Base-by-base conservation (phyloP, 2,888 invertebrate species). In the Ligdia adustata region DNA sequence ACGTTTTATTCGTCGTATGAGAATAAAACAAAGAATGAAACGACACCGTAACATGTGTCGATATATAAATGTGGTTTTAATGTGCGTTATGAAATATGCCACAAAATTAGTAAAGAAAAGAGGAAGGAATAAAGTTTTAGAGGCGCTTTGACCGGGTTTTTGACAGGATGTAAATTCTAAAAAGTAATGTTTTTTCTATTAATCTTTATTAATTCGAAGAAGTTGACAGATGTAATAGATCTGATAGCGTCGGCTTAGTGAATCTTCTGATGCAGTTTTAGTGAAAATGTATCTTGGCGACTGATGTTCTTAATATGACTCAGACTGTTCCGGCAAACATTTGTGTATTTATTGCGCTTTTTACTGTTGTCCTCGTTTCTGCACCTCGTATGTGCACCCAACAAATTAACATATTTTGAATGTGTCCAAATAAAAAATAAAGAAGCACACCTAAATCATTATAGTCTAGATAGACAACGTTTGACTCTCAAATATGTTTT, bases 111-210 rank as follows among this genome's bases (percentile, higher is more conserved):
- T 42, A 4, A 29, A 26, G 37, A 41, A 50, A 50, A 53, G 15
- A 42, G 53, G 58, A 55, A 54, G 55, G 42, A 41, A 54, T 55
- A 49, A 53, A 55, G 43, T 34, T 49, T 53, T 44, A 49, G 45
- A 42, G 49, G 35, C 42, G 26, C 31, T 28, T 26, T 52, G 49
- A 38, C 52, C 55, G 50, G 49, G 55, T 52, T 52, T 33, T 34
- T 12, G 33, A 27, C 34, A 41, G 52, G 52, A 51, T 44, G 55
- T 5, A 9, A 31, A 37, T 31, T 39, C 41, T 52, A 52, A 51
- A 53, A 49, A 26, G 29, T 37, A 6, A 31, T 5, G 38, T 41
- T 43, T 48, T 52, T 33, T 12, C 54, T 45, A 46, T 47, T 42
- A 40, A 46, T 53, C 53, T 48, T 33, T 40, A 37, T 11, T 52